phyloP scores from a whole-genome alignment of 1,140 invertebrate genomes.

The Cyrtorhinus lividipennis region DNA sequence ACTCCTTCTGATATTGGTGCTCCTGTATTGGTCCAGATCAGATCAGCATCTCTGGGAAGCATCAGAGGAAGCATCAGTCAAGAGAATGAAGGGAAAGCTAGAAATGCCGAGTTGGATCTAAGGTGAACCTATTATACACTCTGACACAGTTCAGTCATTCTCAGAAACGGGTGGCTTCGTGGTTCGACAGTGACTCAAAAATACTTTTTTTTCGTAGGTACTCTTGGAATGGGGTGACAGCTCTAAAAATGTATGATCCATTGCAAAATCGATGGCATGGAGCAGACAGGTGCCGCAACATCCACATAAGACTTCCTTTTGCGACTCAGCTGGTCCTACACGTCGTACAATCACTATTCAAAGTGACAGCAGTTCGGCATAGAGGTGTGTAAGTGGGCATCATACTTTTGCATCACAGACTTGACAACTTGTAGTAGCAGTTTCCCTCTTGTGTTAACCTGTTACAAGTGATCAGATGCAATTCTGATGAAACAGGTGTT shows the following conservation, averaged over 20 bases:
- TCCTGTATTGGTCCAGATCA: constrained; percentile 29
- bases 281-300: constrained; percentile 39
- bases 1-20: constrained; percentile 40
- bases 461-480: too few relatives aligned
- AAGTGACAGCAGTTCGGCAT: constrained; percentile 25
- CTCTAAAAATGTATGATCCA: constrained; percentile 40
- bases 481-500: too few relatives aligned
- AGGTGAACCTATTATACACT: too few relatives aligned
- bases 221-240: constrained; percentile 39
- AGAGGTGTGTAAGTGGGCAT: constrained; percentile 27
- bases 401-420: constrained; percentile 31
- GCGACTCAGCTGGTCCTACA: constrained; percentile 25
- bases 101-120: constrained; percentile 41
- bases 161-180: too few relatives aligned
- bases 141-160: too few relatives aligned
- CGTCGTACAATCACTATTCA: constrained; percentile 20
- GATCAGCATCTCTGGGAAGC: constrained; percentile 24
- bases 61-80: constrained; percentile 26
- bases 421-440: constrained; percentile 29
- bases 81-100: constrained; percentile 28
- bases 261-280: constrained; percentile 40
- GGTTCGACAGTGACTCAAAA: background rate
- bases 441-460: too few relatives aligned
- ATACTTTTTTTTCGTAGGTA: constrained; percentile 29
- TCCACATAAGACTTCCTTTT: constrained; percentile 41